Evolutionary conservation across 2,113 vertebrate species (phyloP).

Genomic region (Chaenocephalus aceratus): DNA sequence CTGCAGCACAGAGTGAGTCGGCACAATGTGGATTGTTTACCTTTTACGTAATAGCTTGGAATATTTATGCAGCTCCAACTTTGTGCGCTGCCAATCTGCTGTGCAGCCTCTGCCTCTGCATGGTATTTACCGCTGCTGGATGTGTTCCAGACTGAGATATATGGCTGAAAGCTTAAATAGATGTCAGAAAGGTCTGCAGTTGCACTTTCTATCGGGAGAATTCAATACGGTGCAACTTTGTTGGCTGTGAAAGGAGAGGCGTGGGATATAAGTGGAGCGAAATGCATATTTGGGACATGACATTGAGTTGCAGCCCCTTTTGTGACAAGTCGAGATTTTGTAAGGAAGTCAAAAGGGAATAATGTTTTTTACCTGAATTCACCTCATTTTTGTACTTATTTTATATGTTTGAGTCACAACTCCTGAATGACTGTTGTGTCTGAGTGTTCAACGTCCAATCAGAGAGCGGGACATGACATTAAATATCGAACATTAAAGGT

Average conservation of each 20-base stretch:
- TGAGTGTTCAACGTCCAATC: slow-evolving; percentile 27
- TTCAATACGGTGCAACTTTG: slow-evolving; percentile 55
- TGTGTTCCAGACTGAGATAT: slow-evolving; percentile 59
- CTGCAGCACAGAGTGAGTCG: slow-evolving; percentile 45
- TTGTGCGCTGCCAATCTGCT: slow-evolving; percentile 50
- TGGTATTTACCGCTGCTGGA: slow-evolving; percentile 63
- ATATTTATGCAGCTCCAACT: slow-evolving; percentile 64
- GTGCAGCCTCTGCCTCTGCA: slow-evolving; percentile 35
- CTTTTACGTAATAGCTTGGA: slow-evolving; percentile 59
- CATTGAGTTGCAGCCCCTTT: slow-evolving; percentile 28
- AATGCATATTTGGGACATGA: slow-evolving; percentile 40
- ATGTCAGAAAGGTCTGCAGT: slow-evolving; percentile 63
- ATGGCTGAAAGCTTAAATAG: slow-evolving; percentile 63
- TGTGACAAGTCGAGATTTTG: slow-evolving; percentile 19
- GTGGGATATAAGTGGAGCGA: slow-evolving; percentile 44
- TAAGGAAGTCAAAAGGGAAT: not conserved
- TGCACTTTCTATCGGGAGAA: slow-evolving; percentile 59
- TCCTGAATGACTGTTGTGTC: not conserved
- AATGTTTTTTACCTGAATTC: slow-evolving; percentile 6
- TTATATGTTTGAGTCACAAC: slow-evolving; percentile 11
- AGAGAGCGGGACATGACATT: slow-evolving; percentile 20
- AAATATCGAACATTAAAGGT: slow-evolving; percentile 29
- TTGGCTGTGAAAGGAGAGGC: slow-evolving; percentile 38
- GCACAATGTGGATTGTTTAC: slow-evolving; percentile 56
- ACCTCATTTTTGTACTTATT: not conserved